A percentile compares a stretch with the other conserved stretches of the same genome.
Conservation (phyloP, 1,140 invertebrate species). For the Papilio polyxenes region DNA sequence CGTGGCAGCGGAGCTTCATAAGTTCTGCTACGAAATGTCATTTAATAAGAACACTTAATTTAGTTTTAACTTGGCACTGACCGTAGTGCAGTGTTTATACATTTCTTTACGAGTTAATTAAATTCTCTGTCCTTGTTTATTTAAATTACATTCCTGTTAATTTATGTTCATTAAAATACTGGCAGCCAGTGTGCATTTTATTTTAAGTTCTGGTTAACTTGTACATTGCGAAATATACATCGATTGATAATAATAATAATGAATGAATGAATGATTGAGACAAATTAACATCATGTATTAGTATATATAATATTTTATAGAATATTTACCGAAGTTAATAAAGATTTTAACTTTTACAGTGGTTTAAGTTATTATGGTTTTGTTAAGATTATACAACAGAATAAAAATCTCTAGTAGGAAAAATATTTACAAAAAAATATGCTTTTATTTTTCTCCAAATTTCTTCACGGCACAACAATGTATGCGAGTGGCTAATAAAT, state of each 20-base stretch:
- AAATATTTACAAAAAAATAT: neutral
- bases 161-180: conserved; percentile 1
- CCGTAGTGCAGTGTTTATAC: conserved; percentile 1
- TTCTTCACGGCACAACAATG: neutral
- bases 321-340: too few relatives aligned
- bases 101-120: conserved; percentile 5
- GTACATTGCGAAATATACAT: too few relatives aligned
- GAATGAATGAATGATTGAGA: too few relatives aligned
- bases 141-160: conserved; percentile 2
- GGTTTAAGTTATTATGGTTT: too few relatives aligned
- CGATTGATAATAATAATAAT: too few relatives aligned
- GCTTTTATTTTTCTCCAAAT: neutral
- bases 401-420: neutral
- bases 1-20: neutral
- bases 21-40: neutral
- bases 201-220: too few relatives aligned
- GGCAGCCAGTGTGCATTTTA: neutral
- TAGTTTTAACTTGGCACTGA: neutral
- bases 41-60: conserved; percentile 21
- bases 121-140: neutral
- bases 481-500: conserved; percentile 23
- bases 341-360: too few relatives aligned
- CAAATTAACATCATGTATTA: too few relatives aligned
- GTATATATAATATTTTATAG: too few relatives aligned
- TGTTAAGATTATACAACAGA: neutral